Conservation (phyloP, 2,797 vertebrate species). For the Halcyon chelicuti region DNA sequence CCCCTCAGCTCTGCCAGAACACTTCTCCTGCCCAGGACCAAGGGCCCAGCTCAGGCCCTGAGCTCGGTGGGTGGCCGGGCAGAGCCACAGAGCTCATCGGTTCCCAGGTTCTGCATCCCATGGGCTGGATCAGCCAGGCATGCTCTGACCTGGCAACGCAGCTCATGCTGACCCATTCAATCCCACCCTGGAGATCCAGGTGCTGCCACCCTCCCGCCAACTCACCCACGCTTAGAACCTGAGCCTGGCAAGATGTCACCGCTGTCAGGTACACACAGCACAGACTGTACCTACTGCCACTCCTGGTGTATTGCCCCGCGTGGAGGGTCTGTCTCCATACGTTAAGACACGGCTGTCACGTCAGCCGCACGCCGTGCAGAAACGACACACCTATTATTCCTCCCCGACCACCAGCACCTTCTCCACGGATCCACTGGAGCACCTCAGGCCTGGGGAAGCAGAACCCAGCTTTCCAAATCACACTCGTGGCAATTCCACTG, state of each 20-base stretch:
- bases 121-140: not conserved
- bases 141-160: not conserved
- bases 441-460: not conserved
- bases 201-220: not conserved
- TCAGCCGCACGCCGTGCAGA: not conserved
- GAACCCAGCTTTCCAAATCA: not conserved
- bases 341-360: not conserved
- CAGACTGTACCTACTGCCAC: rapidly evolving
- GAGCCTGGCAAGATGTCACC: not conserved
- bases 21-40: not conserved
- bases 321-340: not conserved
- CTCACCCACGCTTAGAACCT: not conserved
- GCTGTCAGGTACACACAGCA: not conserved
- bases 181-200: not conserved
- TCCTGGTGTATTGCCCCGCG: not conserved
- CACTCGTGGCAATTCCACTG: not conserved
- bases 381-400: not conserved
- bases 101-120: not conserved
- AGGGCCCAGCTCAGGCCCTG: not conserved
- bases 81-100: rapidly evolving
- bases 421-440: not conserved
- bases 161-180: not conserved
- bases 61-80: rapidly evolving
- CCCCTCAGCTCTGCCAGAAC: rapidly evolving
- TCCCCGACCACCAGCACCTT: not conserved